Evolutionary conservation across 1,140 invertebrate species (phyloP).

Genomic region (Thaumetopoea pityocampa): DNA sequence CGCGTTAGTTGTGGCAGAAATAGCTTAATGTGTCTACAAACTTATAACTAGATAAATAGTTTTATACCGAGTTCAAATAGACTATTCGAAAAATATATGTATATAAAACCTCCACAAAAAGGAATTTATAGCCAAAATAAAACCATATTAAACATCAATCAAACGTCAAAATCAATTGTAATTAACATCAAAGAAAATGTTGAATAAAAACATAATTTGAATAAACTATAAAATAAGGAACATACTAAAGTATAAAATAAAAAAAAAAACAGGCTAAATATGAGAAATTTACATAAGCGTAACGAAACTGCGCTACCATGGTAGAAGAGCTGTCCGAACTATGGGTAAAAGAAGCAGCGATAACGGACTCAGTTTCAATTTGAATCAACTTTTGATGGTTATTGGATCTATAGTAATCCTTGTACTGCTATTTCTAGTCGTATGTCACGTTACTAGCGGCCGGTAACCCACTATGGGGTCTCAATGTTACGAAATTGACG

Average conservation of each 20-base stretch:
- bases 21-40: too few relatives aligned
- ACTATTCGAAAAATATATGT: too few relatives aligned
- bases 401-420: constrained; percentile 50
- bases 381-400: constrained; percentile 50
- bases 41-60: too few relatives aligned
- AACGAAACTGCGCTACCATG: constrained; percentile 3
- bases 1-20: too few relatives aligned
- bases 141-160: too few relatives aligned
- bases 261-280: constrained; percentile 1
- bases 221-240: constrained; percentile 1
- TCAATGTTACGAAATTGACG: constrained; percentile 35
- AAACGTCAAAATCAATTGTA: too few relatives aligned
- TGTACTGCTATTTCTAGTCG: constrained; percentile 47
- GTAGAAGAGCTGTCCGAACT: background rate
- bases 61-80: too few relatives aligned
- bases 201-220: too few relatives aligned
- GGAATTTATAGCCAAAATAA: too few relatives aligned
- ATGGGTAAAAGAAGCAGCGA: constrained; percentile 18
- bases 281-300: background rate
- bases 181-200: too few relatives aligned
- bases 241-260: background rate
- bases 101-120: too few relatives aligned
- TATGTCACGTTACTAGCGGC: constrained; percentile 48
- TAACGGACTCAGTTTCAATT: constrained; percentile 34
- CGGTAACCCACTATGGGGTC: constrained; percentile 27